Percentiles rank a stretch among this genome's conserved stretches.
These are phyloP conservation scores for Aphelinus certus DNA, from an alignment of 1,140 invertebrate species.

Conservation along the genomic window DNA sequence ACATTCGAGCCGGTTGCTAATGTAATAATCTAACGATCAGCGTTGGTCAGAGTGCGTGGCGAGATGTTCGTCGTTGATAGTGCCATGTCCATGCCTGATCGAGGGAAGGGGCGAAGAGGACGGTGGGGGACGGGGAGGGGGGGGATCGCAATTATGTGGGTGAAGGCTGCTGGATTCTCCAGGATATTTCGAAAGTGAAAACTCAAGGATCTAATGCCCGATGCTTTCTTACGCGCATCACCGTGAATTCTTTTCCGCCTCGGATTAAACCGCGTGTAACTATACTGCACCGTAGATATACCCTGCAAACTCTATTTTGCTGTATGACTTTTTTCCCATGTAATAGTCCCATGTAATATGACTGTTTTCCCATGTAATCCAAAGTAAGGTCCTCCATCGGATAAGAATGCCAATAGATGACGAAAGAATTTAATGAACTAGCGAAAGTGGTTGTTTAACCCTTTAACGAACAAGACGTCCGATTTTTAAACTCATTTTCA, in stretches of 20 bases:
- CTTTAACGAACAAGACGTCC: too few species aligned
- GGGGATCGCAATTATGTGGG: constrained; percentile 61
- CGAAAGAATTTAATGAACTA: too few species aligned
- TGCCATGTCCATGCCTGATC: constrained; percentile 42
- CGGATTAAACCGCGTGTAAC: too few species aligned
- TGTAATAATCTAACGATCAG: constrained; percentile 15
- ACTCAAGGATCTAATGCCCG: constrained; percentile 52
- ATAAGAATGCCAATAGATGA: too few species aligned
- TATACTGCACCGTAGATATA: too few species aligned
- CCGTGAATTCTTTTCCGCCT: not conserved
- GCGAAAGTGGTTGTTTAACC: too few species aligned
- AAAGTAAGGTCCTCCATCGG: too few species aligned
- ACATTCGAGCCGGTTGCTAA: not conserved
- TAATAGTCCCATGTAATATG: too few species aligned
- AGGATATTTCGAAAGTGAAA: constrained; percentile 65
- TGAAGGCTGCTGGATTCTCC: constrained; percentile 62
- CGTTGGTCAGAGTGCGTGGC: not conserved
- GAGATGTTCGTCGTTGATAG: constrained; percentile 29
- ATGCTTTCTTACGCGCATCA: constrained; percentile 16
- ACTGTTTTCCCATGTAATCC: too few species aligned
- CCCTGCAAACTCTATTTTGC: too few species aligned
- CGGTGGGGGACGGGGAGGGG: constrained; percentile 5
- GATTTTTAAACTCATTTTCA: too few species aligned
- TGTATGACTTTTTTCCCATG: too few species aligned
- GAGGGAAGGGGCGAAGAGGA: constrained; percentile 18